A percentile compares a stretch with the other conserved stretches of the same genome.
Evolutionary conservation across 2,888 invertebrate species (phyloP).

Genomic region (Pharmacophagus antenor): DNA sequence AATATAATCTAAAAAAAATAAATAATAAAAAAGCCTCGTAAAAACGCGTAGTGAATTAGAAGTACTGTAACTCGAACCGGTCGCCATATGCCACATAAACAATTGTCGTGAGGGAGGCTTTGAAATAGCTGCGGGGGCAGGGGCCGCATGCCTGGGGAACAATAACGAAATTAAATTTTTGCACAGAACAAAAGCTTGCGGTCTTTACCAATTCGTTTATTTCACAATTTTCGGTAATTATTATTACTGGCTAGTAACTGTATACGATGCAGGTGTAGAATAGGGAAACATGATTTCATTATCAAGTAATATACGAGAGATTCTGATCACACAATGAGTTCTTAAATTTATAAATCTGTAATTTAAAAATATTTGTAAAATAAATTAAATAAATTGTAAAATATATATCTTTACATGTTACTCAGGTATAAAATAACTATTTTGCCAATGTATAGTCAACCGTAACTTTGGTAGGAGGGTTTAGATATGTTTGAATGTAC

Average conservation of each 20-base stretch:
- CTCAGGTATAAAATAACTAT: no score
- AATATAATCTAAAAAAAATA: conserved; percentile 2
- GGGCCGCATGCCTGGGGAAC: conserved; percentile 16
- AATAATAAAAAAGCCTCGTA: conserved; percentile 7
- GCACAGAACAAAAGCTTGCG: conserved; percentile 23
- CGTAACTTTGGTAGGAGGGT: no score
- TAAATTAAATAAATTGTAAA: no score
- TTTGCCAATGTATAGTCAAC: no score
- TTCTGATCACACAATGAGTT: no score
- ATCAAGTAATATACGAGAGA: no score
- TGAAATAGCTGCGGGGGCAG: conserved; percentile 16
- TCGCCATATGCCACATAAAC: conserved; percentile 28
- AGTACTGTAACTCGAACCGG: conserved; percentile 30
- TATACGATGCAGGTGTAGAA: no score
- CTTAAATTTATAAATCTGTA: no score
- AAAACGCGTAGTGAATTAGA: conserved; percentile 13
- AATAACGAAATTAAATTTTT: conserved; percentile 30
- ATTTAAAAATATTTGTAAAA: no score
- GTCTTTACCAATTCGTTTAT: conserved; percentile 20
- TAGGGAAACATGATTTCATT: no score
- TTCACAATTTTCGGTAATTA: conserved; percentile 2
- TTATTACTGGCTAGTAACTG: not conserved
- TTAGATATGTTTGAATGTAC: no score
- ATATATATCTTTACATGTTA: no score
- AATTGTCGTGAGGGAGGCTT: conserved; percentile 28